Evolutionary conservation across 2,113 vertebrate genomes (phyloP).

Genomic region (Capreolus pygargus): DNA sequence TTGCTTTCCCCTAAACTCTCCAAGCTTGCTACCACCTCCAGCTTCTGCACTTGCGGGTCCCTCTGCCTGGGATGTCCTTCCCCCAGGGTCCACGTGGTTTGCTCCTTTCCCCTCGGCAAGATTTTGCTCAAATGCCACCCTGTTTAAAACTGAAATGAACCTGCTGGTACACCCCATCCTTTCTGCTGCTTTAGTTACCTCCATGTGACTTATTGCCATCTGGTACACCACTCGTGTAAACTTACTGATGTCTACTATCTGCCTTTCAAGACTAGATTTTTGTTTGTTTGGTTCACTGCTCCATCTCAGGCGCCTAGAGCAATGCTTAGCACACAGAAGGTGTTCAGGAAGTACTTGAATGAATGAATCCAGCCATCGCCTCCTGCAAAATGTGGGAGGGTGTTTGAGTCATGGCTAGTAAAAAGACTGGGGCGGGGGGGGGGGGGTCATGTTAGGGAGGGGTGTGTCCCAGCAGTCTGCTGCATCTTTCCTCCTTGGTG

Average conservation of each 20-base stretch:
- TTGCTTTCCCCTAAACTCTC: neutral
- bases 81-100: neutral
- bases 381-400: neutral
- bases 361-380: neutral
- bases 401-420: neutral
- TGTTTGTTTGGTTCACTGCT: neutral
- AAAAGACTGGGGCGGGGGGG: neutral
- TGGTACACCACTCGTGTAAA: neutral
- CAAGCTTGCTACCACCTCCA: rapidly evolving
- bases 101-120: neutral
- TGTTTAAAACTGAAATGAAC: neutral
- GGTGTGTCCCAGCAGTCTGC: neutral
- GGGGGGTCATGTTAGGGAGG: rapidly evolving
- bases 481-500: neutral
- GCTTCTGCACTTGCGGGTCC: neutral
- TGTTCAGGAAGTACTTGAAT: neutral
- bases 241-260: neutral
- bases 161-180: neutral
- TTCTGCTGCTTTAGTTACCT: neutral
- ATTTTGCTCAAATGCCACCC: neutral
- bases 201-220: neutral
- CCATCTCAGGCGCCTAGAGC: neutral
- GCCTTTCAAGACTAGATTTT: neutral
- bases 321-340: neutral
- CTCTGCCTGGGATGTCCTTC: neutral